Conservation (phyloP, 2,113 vertebrate genomes). For the Phasianus colchicus region DNA sequence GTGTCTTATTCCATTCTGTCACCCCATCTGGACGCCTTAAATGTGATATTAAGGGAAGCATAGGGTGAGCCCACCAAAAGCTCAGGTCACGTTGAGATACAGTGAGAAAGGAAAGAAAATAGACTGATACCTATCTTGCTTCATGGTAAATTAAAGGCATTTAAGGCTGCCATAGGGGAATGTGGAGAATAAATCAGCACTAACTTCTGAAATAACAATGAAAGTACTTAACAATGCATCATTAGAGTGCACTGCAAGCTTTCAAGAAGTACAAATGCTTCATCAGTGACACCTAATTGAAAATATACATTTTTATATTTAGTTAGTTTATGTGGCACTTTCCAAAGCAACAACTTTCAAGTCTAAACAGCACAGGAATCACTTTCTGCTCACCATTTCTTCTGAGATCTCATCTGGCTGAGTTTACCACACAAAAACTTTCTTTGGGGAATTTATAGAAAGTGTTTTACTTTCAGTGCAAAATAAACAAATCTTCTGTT, state of each 20-base stretch:
- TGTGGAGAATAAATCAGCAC: constrained; percentile 4
- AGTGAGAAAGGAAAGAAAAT: constrained; percentile 48
- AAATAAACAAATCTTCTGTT: neutral
- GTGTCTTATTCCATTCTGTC: constrained; percentile 81
- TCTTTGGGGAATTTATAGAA: neutral
- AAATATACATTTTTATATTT: constrained; percentile 13
- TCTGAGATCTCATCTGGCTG: neutral
- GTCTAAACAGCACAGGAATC: neutral
- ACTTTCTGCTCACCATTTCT: neutral
- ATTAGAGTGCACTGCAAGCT: neutral
- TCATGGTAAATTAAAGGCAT: constrained; percentile 51
- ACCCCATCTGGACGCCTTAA: constrained; percentile 76
- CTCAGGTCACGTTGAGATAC: constrained; percentile 45
- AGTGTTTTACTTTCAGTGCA: neutral
- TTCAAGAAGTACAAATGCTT: neutral
- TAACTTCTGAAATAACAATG: neutral
- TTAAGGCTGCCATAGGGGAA: constrained; percentile 22
- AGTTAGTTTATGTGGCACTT: neutral
- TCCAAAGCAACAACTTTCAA: neutral
- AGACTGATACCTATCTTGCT: constrained; percentile 20
- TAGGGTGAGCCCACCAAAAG: constrained; percentile 65
- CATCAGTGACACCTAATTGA: neutral
- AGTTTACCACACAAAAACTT: neutral
- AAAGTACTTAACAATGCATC: neutral
- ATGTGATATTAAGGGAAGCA: constrained; percentile 64